Conservation (phyloP, 2,797 vertebrate genomes). For the Crenuchus spilurus region DNA sequence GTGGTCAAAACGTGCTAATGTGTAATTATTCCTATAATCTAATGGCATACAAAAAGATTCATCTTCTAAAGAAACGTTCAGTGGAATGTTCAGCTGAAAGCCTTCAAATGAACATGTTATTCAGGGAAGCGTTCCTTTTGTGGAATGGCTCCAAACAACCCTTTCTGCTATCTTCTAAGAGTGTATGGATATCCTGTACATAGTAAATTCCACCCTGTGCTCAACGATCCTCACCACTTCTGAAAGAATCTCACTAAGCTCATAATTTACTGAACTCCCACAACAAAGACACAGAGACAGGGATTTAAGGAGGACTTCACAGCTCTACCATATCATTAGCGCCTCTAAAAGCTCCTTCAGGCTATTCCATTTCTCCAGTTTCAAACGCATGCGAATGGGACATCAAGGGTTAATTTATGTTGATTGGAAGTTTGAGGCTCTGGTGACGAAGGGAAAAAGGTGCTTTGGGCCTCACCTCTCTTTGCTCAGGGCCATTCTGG, state of each 20-base stretch:
- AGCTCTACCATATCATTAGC: conserved; percentile 45
- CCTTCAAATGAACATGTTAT: too few species aligned
- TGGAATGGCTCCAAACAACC: neutral
- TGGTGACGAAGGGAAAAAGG: neutral
- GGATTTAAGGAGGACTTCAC: conserved; percentile 18
- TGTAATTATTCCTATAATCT: too few species aligned
- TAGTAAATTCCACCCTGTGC: neutral
- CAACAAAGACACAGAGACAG: conserved; percentile 36
- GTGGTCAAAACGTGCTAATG: too few species aligned
- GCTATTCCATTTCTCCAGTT: conserved; percentile 40
- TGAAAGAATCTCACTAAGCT: conserved; percentile 26
- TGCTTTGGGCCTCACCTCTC: conserved; percentile 77
- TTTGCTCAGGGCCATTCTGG: conserved; percentile 94
- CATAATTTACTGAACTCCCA: conserved; percentile 23
- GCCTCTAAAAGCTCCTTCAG: conserved; percentile 37
- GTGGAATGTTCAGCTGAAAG: too few species aligned
- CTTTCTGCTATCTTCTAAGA: neutral
- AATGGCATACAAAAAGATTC: too few species aligned
- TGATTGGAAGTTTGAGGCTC: conserved; percentile 24
- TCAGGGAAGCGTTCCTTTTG: too few species aligned
- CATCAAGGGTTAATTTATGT: conserved; percentile 55
- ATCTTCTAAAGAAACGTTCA: too few species aligned
- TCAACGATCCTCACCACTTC: conserved; percentile 14
- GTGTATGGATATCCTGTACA: neutral
- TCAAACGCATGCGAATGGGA: conserved; percentile 44